Evolutionary conservation across 2,888 invertebrate genomes (phyloP).

Genomic region (Leucozona laternaria): DNA sequence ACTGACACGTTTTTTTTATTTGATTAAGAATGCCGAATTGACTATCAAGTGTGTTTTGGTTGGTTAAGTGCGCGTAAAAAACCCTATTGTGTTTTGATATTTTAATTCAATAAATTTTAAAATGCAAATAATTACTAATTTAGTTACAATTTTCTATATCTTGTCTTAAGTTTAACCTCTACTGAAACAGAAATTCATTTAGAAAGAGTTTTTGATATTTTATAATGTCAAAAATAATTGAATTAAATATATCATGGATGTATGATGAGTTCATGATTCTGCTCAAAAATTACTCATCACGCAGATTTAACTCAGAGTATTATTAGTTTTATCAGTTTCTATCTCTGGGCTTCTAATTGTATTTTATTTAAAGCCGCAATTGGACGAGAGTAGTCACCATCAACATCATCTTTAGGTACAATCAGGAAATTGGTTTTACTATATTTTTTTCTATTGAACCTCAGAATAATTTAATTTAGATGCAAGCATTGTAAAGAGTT

Average conservation of each 20-base stretch:
- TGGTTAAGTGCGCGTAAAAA: neutral
- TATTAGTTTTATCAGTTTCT: neutral
- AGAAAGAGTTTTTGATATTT: neutral
- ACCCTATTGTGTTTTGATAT: no score
- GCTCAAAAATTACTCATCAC: neutral
- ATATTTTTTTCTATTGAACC: neutral
- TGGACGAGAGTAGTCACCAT: neutral
- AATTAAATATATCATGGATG: neutral
- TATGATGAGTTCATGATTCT: neutral
- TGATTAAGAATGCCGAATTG: constrained; percentile 6
- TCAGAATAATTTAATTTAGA: neutral
- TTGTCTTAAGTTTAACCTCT: neutral
- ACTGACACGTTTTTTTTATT: constrained; percentile 6
- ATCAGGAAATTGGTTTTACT: neutral
- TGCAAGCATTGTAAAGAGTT: neutral
- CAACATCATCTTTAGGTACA: neutral
- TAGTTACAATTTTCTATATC: neutral
- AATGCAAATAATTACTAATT: neutral
- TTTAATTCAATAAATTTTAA: neutral
- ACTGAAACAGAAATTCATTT: neutral
- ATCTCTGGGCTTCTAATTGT: neutral
- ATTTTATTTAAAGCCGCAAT: neutral
- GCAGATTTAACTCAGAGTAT: neutral
- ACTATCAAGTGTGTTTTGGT: neutral
- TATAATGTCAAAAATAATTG: neutral